Evolutionary conservation across 2,888 invertebrate genomes (phyloP), one percentile per base, ranked within the genome.

Genomic region (Laothoe populi): DNA sequence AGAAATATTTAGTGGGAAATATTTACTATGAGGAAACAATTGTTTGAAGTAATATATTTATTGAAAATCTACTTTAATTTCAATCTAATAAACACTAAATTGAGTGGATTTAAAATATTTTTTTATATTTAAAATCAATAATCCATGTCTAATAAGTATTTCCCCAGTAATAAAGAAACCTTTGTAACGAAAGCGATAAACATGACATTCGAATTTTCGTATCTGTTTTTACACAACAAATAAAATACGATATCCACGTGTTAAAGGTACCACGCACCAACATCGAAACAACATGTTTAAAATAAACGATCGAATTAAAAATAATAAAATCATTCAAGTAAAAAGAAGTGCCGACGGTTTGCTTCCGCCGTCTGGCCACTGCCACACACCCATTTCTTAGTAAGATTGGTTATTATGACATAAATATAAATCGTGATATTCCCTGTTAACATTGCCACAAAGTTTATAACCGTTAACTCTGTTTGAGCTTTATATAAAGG

Each of bases 331-430:
- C 80, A 21, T 57, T 57, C 11, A 57, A 59, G 63, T 59, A 63
- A 62, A 75, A 74, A 64, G 58, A 68, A 68, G 57, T 53, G 67
- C 65, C 64, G 64, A 66, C 70, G 69, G 68, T 69, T 74, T 66
- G 67, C 69, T 73, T 75, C 73, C 72, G 72, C 64, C 71, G 72
- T 69, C 74, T 74, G 73, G 68, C 67, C 63, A 59, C 70, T 63
- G 68, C 48, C 44, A 21, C 58, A 66, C 77, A 72, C 75, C 70
- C 67, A 70, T 76, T 70, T 73, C 70, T 77, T 73, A 75, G 72
- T 71, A 68, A 79, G 74, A 83, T 82, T 81, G 76, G 73, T 79
- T 82, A 86, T 85, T 85, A 86, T 84, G 82, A 83, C 79, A 85
- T 86, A 84, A 84, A 86, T 79, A 75, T 84, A 77, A 84, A 82